Evolutionary conservation across 2,113 vertebrate genomes (phyloP).

Genomic region (Siniperca knerii): DNA sequence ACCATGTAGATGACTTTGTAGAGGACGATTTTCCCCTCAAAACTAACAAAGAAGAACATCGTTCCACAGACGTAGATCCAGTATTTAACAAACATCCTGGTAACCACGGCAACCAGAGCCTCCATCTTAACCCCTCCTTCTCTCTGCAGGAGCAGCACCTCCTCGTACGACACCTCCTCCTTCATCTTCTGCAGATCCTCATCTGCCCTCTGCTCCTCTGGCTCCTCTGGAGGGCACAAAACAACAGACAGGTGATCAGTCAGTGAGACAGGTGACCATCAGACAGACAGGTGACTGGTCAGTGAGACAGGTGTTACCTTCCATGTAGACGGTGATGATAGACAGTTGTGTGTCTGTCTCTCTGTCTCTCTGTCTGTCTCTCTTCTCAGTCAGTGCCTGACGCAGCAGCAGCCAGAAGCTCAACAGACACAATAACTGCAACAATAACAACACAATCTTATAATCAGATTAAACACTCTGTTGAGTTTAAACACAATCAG

Average conservation of each 20-base stretch:
- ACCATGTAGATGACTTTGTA: constrained; percentile 99
- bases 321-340: constrained; percentile 87
- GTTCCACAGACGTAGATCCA: constrained; percentile 98
- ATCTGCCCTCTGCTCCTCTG: constrained; percentile 64
- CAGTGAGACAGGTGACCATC: background rate
- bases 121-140: constrained; percentile 87
- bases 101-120: constrained; percentile 90
- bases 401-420: constrained; percentile 96
- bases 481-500: too few relatives aligned
- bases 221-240: constrained; percentile 56
- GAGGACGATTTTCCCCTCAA: constrained; percentile 95
- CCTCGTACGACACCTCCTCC: constrained; percentile 84
- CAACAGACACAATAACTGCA: constrained; percentile 91
- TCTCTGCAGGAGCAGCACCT: constrained; percentile 81
- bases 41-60: constrained; percentile 99
- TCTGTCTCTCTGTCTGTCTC: constrained; percentile 81
- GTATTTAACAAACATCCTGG: constrained; percentile 95
- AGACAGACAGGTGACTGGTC: background rate
- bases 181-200: constrained; percentile 81
- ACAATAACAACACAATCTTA: background rate
- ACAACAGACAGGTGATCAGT: background rate
- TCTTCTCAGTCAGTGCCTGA: constrained; percentile 93
- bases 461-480: too few relatives aligned
- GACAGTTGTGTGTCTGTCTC: constrained; percentile 83
- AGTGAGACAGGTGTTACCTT: constrained; percentile 81